Evolutionary conservation across 2,797 vertebrate genomes (phyloP).

Genomic region (Enteromius fasciolatus): DNA sequence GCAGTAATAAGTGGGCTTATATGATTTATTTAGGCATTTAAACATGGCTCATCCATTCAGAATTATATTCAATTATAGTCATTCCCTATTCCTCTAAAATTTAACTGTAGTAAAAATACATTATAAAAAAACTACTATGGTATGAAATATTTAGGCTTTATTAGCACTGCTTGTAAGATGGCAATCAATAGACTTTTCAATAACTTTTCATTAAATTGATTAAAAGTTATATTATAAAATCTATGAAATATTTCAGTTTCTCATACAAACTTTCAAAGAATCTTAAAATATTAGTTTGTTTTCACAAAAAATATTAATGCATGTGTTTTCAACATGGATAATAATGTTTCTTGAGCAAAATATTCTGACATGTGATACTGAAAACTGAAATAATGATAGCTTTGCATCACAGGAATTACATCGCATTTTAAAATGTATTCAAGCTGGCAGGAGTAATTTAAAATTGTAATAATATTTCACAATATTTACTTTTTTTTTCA

Average conservation of each 20-base stretch:
- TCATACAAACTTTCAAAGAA: neutral
- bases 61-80: too few relatives aligned
- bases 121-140: neutral
- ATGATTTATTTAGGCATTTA: neutral
- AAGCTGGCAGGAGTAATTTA: neutral
- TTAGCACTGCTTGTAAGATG: neutral
- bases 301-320: neutral
- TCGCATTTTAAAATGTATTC: neutral
- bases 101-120: neutral
- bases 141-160: neutral
- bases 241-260: neutral
- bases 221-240: neutral
- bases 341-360: neutral
- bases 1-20: neutral
- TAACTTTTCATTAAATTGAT: neutral
- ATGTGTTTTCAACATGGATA: neutral
- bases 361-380: neutral
- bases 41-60: conserved; percentile 1
- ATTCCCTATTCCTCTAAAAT: neutral
- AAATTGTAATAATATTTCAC: neutral
- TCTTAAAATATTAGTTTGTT: neutral
- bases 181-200: too few relatives aligned
- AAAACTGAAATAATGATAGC: neutral
- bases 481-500: neutral
- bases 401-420: neutral